These are phyloP conservation scores for Characodon lateralis DNA, from an alignment of 2,797 vertebrate species.

Conservation along the genomic window DNA sequence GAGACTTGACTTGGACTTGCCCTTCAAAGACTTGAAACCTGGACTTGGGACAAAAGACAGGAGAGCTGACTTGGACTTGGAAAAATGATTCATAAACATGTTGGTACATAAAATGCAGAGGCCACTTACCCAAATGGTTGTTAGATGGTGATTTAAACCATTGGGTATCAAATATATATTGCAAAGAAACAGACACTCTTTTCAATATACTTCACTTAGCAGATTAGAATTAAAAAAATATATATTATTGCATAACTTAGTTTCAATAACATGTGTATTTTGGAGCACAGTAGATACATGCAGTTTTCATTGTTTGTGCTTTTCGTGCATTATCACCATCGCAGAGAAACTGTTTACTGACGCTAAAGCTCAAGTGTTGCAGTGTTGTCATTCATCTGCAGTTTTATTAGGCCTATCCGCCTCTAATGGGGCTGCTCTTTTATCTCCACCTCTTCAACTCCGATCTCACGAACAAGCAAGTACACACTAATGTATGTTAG, in stretches of 20 bases:
- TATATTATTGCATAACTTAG: slow-evolving; percentile 7
- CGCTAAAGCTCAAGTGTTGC: neutral
- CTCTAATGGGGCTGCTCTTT: slow-evolving; percentile 18
- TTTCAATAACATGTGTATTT: slow-evolving; percentile 22
- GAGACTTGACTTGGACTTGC: neutral
- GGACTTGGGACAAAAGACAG: neutral
- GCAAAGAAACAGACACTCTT: neutral
- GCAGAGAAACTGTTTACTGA: slow-evolving; percentile 14
- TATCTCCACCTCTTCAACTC: slow-evolving; percentile 9
- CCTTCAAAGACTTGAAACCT: neutral
- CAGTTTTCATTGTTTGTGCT: neutral
- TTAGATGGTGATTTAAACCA: slow-evolving; percentile 14
- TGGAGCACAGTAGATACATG: neutral
- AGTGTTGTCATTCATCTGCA: slow-evolving; percentile 13
- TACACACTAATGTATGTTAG: slow-evolving; percentile 33
- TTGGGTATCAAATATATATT: slow-evolving; percentile 25
- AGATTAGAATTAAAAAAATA: no score
- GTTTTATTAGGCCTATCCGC: slow-evolving; percentile 1
- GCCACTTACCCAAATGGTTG: neutral
- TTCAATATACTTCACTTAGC: slow-evolving; percentile 34
- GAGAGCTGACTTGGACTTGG: neutral
- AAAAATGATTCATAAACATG: neutral
- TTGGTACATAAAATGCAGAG: neutral
- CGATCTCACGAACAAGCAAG: slow-evolving; percentile 19
- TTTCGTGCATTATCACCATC: slow-evolving; percentile 10